Base-by-base conservation (phyloP, 2,113 vertebrate species). In the Miniopterus natalensis region DNA sequence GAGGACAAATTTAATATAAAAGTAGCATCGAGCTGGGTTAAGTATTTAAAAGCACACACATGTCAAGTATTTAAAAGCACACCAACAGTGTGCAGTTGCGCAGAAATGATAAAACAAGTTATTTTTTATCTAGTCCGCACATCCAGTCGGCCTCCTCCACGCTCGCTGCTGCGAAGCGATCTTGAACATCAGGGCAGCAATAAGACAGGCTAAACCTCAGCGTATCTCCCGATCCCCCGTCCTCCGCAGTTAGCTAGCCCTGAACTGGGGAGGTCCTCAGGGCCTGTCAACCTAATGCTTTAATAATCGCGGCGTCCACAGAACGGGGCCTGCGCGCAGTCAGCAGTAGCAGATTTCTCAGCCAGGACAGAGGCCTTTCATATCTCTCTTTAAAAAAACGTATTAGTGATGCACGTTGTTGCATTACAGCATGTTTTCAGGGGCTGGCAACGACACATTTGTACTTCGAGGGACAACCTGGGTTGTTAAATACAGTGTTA, bases 71-170 rank as follows among this genome's bases (percentile, higher is more conserved):
- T 51, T 74, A 70, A 74, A 15, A 85, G 55, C 65, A 92, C 55
- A 70, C 42, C 45, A 53, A 59, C 94, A 90, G 15, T 63, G 40
- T 78, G 70, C 23, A 77, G 15, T 84, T 95, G 7, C 80, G 23
- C 45, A 81, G 51, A 95, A 95, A 78, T 77, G 47, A 61, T 61
- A 92, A 95, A 36, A 51, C 5, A 55, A 87, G 5, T 47, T 84
- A 25, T 86, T 93, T 89, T 92, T 51, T n/a, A 91, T 94, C 49
- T 83, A 31, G 3, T 85, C 78, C 79, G 18, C 63, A 92, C 95
- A 86, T 70, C 31, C 89, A 91, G 68, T 45, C 47, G 77, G 77
- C 59, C 83, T 88, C 68, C 49, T 85, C 25, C 45, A 61, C 49
- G 27, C 59, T 18, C 51, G 29, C 63, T 90, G 23, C 23, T 70